A percentile compares a stretch with the other conserved stretches of the same genome.
These are phyloP conservation scores for Capreolus pygargus DNA, from an alignment of 2,113 vertebrate species.

Conservation along the genomic window DNA sequence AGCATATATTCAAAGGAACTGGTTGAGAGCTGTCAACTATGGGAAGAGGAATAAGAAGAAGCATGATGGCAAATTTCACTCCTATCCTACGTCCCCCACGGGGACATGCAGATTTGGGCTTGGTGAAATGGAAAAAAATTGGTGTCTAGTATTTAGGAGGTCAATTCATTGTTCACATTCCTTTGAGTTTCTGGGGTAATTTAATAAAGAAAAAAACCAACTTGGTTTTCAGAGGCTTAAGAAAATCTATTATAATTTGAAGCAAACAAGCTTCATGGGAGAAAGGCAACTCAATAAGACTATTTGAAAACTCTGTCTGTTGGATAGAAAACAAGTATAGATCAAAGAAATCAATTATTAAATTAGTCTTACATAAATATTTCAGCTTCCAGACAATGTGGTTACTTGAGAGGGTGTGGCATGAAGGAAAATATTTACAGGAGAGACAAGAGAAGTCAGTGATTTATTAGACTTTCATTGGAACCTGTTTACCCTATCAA, in stretches of 20 bases:
- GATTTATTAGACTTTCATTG: neutral
- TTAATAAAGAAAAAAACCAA: constrained; percentile 4
- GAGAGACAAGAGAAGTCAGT: neutral
- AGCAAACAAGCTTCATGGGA: neutral
- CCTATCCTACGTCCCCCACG: neutral
- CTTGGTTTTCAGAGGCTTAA: constrained; percentile 6
- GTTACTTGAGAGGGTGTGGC: neutral
- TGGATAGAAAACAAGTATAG: neutral
- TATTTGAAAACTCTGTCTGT: neutral
- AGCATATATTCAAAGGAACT: neutral
- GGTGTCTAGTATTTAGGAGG: neutral
- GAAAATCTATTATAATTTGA: constrained; percentile 30
- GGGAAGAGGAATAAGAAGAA: neutral
- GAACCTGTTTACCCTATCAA: neutral
- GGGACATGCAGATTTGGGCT: neutral
- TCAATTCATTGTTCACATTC: neutral
- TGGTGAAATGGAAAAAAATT: neutral
- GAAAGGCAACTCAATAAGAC: neutral
- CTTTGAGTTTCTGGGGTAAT: neutral
- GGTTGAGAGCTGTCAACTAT: neutral
- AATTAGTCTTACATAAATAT: neutral
- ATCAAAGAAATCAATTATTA: neutral
- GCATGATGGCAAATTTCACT: neutral
- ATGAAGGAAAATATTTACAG: neutral
- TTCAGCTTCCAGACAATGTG: neutral